Conservation (phyloP, 2,888 invertebrate genomes). For the Cancer borealis region DNA sequence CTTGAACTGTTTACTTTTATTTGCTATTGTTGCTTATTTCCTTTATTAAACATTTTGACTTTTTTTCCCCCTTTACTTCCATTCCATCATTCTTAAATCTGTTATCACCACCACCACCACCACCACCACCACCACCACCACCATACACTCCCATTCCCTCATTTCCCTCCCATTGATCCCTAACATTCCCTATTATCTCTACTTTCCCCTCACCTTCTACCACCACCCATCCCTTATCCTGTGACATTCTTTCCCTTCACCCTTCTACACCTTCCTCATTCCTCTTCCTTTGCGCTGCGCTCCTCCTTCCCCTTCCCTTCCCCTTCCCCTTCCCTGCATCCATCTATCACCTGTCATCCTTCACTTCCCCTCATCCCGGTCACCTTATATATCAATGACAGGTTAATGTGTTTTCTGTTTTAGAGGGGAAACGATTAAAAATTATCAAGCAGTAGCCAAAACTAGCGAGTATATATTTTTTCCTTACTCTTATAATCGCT, state of each 20-base stretch:
- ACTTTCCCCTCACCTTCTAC: not conserved
- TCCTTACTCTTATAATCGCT: too few species aligned
- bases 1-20: not conserved
- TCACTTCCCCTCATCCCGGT: not conserved
- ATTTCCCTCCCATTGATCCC: not conserved
- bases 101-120: not conserved
- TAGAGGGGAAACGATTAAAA: not conserved
- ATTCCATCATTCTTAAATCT: not conserved
- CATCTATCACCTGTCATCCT: not conserved
- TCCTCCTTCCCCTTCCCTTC: not conserved
- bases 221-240: not conserved
- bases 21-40: not conserved
- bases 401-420: not conserved
- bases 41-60: not conserved
- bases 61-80: not conserved
- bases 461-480: not conserved
- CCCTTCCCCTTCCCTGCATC: not conserved
- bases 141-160: not conserved
- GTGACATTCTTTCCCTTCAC: not conserved
- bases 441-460: not conserved
- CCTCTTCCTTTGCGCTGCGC: not conserved
- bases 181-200: not conserved
- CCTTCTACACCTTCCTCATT: not conserved
- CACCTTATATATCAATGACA: not conserved
- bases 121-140: slow-evolving; percentile 7